Percentiles rank a stretch among this genome's conserved stretches.
These are phyloP conservation scores for Pseudorhiza aurosa DNA, from an alignment of 30 jellyfish, hydroid and myxozoan genomes.

Conservation along the genomic window DNA sequence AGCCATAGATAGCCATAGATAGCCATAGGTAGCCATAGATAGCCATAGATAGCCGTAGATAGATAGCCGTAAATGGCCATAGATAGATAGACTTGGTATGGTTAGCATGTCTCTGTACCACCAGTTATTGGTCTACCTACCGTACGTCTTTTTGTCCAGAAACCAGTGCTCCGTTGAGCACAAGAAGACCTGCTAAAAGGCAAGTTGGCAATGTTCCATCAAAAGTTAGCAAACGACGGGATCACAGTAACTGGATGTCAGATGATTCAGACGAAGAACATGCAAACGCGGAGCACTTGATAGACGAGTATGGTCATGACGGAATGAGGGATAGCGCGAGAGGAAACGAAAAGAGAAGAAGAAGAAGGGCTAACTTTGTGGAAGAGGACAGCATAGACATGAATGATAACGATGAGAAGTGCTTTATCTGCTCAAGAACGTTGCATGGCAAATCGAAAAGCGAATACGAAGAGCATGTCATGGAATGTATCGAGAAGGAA, in stretches of 20 bases:
- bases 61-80: too few relatives aligned
- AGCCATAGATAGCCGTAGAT: too few relatives aligned
- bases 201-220: too few relatives aligned
- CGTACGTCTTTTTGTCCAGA: too few relatives aligned
- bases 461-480: background rate
- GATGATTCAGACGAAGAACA: constrained; percentile 8
- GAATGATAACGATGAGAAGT: background rate
- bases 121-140: too few relatives aligned
- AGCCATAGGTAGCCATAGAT: too few relatives aligned
- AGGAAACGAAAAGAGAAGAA: background rate
- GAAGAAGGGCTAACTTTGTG: background rate
- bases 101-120: too few relatives aligned
- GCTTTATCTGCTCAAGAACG: background rate
- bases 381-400: constrained; percentile 20
- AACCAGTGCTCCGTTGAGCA: too few relatives aligned
- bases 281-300: background rate
- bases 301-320: background rate
- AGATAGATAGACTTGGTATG: too few relatives aligned
- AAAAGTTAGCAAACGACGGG: too few relatives aligned
- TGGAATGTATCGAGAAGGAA: background rate
- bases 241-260: constrained; percentile 7
- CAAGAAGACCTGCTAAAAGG: too few relatives aligned
- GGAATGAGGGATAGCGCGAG: background rate
- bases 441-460: background rate
- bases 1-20: too few relatives aligned